A percentile compares a stretch with the other conserved stretches of the same genome.
These are phyloP conservation scores for Troglohyphantes excavatus DNA, from an alignment of 2,888 invertebrate genomes.

Conservation along the genomic window DNA sequence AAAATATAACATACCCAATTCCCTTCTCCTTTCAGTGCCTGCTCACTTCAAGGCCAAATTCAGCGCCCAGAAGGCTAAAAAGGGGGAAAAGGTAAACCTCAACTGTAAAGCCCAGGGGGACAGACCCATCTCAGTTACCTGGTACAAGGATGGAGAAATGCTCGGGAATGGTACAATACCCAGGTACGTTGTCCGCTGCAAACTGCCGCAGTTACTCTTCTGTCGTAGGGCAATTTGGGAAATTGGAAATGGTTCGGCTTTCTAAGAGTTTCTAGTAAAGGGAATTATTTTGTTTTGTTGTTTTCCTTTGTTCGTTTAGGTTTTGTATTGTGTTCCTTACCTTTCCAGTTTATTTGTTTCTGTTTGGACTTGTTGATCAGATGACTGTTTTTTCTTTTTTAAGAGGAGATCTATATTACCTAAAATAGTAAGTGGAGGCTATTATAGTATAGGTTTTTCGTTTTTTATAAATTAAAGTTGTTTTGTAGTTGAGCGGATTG, in stretches of 20 bases:
- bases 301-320: too few relatives aligned
- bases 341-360: too few relatives aligned
- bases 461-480: too few relatives aligned
- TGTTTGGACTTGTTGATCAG: too few relatives aligned
- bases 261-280: neutral
- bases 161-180: slow-evolving; percentile 70
- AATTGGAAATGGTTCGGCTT: slow-evolving; percentile 36
- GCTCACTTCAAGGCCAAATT: slow-evolving; percentile 72
- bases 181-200: slow-evolving; percentile 64
- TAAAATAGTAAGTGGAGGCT: too few relatives aligned
- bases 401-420: too few relatives aligned
- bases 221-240: slow-evolving; percentile 27
- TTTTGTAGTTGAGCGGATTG: too few relatives aligned
- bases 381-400: too few relatives aligned
- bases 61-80: slow-evolving; percentile 69
- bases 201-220: slow-evolving; percentile 1
- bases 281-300: neutral
- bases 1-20: neutral
- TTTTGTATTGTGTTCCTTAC: too few relatives aligned
- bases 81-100: slow-evolving; percentile 74
- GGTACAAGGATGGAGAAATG: slow-evolving; percentile 73
- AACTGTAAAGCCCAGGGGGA: slow-evolving; percentile 75
- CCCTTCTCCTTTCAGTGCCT: slow-evolving; percentile 51
- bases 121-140: slow-evolving; percentile 69
- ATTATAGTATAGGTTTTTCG: too few relatives aligned